Conservation (phyloP, 2,113 vertebrate genomes). For the Sander vitreus region DNA sequence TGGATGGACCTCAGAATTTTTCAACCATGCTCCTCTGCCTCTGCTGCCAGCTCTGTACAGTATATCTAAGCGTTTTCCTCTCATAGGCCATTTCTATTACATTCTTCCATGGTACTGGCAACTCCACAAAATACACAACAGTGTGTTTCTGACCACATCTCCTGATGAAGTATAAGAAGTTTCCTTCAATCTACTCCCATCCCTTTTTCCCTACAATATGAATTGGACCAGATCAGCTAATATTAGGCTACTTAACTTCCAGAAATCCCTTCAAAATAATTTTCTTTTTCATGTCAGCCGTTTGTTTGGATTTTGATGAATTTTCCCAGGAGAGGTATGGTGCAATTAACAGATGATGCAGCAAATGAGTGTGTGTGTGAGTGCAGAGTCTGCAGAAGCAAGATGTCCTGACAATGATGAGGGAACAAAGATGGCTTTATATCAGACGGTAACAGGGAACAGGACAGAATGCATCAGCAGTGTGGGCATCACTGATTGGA, state of each 20-base stretch:
- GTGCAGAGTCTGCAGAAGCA: conserved; percentile 23
- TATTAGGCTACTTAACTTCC: neutral
- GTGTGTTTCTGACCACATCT: no score
- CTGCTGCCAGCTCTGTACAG: neutral
- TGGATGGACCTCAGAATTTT: no score
- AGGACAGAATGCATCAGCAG: conserved; percentile 11
- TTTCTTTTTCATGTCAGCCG: neutral
- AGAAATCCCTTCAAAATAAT: neutral
- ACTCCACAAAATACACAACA: no score
- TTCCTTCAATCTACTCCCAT: neutral
- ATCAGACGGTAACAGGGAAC: conserved; percentile 41
- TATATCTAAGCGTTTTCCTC: no score
- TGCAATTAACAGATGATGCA: conserved; percentile 25
- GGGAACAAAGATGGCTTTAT: conserved; percentile 43
- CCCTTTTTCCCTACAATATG: neutral
- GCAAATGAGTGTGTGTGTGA: conserved; percentile 18
- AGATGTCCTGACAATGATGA: conserved; percentile 22
- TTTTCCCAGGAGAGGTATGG: neutral
- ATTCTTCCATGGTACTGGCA: no score
- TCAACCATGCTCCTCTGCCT: neutral
- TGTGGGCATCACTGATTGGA: conserved; percentile 39
- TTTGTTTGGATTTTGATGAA: neutral
- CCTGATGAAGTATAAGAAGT: no score
- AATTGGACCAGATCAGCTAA: neutral
- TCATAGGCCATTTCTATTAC: no score